These are phyloP conservation scores for Yoshiicerus persimilis DNA, from an alignment of 1,140 invertebrate species.

Conservation along the genomic window DNA sequence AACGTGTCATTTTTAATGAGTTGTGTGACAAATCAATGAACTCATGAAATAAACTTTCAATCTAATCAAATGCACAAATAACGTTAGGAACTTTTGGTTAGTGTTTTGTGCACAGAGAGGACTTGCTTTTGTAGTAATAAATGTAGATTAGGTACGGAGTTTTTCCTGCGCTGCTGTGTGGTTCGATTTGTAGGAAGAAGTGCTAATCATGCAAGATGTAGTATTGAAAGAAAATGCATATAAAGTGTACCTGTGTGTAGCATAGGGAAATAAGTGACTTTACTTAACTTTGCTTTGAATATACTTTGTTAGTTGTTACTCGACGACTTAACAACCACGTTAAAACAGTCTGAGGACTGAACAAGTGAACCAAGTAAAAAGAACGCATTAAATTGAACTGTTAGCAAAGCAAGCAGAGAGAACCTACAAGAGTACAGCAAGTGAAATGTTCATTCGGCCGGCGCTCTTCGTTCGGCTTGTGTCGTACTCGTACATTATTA, in stretches of 20 bases:
- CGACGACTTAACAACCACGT: neutral
- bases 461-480: neutral
- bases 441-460: no score
- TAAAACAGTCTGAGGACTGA: neutral
- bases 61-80: slow-evolving; percentile 18
- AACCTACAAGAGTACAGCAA: no score
- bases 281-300: neutral
- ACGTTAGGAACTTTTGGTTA: neutral
- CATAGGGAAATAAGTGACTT: no score
- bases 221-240: neutral
- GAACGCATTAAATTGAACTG: neutral
- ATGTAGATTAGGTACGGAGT: neutral
- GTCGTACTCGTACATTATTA: neutral
- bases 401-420: no score
- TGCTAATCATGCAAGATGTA: neutral
- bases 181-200: neutral
- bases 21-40: slow-evolving; percentile 17
- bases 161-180: neutral
- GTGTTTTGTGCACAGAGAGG: neutral
- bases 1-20: slow-evolving; percentile 22
- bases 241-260: neutral
- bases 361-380: neutral
- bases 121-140: neutral
- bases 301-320: neutral
- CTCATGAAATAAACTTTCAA: slow-evolving; percentile 18